A percentile compares a stretch with the other conserved stretches of the same genome.
Conservation (phyloP, 2,113 vertebrate species). For the Propithecus coquereli region DNA sequence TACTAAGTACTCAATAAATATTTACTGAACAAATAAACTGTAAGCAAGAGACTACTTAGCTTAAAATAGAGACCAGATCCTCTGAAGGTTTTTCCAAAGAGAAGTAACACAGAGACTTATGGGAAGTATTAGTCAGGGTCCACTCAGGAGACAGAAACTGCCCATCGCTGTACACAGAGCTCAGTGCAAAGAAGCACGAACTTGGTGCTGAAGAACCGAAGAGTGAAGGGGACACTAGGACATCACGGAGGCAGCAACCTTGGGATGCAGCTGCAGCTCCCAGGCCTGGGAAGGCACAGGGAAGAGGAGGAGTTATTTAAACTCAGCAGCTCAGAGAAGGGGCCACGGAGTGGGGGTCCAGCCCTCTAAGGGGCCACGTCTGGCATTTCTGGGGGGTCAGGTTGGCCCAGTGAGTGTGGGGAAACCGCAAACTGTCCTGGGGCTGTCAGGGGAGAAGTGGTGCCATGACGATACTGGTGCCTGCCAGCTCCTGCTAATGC, state of each 20-base stretch:
- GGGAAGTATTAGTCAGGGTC: background rate
- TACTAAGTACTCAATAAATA: background rate
- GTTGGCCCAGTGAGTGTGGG: rapidly evolving
- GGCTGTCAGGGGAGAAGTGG: background rate
- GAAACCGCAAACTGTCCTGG: too few species aligned
- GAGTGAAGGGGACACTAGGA: background rate
- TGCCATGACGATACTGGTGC: too few species aligned
- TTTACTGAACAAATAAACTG: background rate
- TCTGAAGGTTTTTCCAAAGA: background rate
- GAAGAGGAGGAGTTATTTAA: rapidly evolving
- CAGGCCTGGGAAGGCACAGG: rapidly evolving
- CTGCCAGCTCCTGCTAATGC: background rate
- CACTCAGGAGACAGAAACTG: background rate
- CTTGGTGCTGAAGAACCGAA: too few species aligned
- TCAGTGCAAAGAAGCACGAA: rapidly evolving
- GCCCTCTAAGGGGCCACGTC: background rate
- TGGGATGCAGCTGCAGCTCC: background rate
- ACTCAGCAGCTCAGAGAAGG: background rate
- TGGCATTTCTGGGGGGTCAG: background rate
- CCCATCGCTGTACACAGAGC: background rate
- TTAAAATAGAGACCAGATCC: background rate
- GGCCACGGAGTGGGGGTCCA: rapidly evolving
- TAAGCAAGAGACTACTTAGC: background rate
- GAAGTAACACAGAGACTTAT: background rate
- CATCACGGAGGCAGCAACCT: background rate